Percentiles rank a stretch among this genome's conserved stretches.
These are phyloP conservation scores for Euwallacea fornicatus DNA, from an alignment of 1,140 invertebrate species.

Conservation along the genomic window DNA sequence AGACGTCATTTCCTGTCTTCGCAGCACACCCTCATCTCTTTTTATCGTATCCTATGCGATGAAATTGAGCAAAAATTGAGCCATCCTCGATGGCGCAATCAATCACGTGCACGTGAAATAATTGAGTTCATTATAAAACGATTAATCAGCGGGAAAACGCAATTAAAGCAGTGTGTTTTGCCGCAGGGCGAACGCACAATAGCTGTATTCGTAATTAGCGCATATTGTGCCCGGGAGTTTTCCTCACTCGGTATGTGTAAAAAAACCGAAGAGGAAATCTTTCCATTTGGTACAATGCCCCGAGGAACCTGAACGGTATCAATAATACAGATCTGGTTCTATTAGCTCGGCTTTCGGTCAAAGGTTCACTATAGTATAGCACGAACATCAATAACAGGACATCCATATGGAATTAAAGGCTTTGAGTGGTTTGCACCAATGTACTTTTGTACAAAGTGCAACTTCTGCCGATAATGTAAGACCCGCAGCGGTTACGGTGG, in stretches of 20 bases:
- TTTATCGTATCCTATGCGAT: constrained; percentile 7
- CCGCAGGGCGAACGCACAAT: constrained; percentile 8
- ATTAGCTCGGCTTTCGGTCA: constrained; percentile 40
- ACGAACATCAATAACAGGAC: constrained; percentile 38
- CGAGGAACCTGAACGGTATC: constrained; percentile 29
- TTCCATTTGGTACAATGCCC: constrained; percentile 6
- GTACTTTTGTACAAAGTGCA: background rate
- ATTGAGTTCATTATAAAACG: constrained; percentile 21
- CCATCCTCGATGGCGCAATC: background rate
- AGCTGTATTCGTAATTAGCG: background rate
- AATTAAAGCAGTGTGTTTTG: constrained; percentile 10
- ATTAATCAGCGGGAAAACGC: constrained; percentile 18
- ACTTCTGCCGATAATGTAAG: too few species aligned
- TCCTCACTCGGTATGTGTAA: background rate
- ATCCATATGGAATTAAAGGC: constrained; percentile 30
- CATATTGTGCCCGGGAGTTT: background rate
- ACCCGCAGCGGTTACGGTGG: too few species aligned
- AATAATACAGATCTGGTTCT: constrained; percentile 42
- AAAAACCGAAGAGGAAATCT: background rate
- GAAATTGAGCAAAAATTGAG: too few species aligned
- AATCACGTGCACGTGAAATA: constrained; percentile 15
- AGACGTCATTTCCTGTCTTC: constrained; percentile 34
- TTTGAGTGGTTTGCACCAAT: constrained; percentile 20
- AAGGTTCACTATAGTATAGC: constrained; percentile 40
- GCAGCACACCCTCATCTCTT: constrained; percentile 33